Percentiles rank a stretch among this genome's conserved stretches.
Conservation (phyloP, 2,888 invertebrate species). For the Baccha elongata region DNA sequence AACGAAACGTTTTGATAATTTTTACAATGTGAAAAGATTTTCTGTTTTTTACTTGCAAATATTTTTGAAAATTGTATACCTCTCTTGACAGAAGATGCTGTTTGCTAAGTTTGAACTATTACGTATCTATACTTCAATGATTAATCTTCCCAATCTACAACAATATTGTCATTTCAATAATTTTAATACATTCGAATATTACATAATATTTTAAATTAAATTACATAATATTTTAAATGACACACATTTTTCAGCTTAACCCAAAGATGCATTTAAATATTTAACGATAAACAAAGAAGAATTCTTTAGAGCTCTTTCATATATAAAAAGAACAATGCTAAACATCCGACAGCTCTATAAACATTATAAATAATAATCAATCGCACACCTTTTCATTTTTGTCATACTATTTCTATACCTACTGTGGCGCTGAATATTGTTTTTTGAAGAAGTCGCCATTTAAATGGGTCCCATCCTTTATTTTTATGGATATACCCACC, state of each 20-base stretch:
- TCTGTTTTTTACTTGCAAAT: too few species aligned
- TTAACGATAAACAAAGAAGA: constrained; percentile 28
- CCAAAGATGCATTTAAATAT: constrained; percentile 48
- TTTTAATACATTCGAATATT: neutral
- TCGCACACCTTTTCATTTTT: constrained; percentile 68
- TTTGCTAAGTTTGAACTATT: too few species aligned
- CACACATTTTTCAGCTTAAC: constrained; percentile 16
- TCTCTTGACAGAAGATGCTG: too few species aligned
- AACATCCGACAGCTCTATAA: constrained; percentile 33
- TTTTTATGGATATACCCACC: neutral
- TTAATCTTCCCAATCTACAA: too few species aligned
- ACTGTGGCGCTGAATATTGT: constrained; percentile 1
- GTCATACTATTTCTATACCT: neutral
- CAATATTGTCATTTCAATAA: neutral
- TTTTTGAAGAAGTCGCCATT: constrained; percentile 61
- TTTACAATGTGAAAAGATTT: too few species aligned
- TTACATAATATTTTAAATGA: neutral
- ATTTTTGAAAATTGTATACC: too few species aligned
- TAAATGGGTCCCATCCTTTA: constrained; percentile 57
- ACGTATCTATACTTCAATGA: too few species aligned
- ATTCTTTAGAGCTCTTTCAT: constrained; percentile 52
- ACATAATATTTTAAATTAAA: neutral
- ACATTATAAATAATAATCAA: constrained; percentile 69
- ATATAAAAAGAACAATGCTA: constrained; percentile 47
- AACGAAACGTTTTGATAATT: too few species aligned